phyloP scores from a whole-genome alignment of 2,797 vertebrate species.

The Tinamus major region DNA sequence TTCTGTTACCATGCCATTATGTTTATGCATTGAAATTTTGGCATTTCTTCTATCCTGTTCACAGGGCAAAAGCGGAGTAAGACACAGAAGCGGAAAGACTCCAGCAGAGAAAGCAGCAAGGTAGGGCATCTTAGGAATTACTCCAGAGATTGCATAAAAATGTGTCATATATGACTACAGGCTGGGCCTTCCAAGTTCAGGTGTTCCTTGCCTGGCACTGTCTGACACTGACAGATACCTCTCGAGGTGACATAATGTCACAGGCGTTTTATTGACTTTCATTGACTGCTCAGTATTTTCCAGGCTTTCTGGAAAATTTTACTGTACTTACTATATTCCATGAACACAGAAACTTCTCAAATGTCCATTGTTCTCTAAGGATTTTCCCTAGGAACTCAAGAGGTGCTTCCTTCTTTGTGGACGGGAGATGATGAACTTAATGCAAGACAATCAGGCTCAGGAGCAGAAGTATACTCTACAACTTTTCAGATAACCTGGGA shows the following conservation, averaged over 20 bases:
- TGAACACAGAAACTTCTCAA: slow-evolving; percentile 9
- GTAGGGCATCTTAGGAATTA: neutral
- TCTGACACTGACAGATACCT: neutral
- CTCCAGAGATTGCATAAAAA: neutral
- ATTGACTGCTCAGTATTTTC: neutral
- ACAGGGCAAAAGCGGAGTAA: neutral
- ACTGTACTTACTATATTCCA: neutral
- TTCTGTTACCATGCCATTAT: neutral
- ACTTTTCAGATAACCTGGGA: neutral
- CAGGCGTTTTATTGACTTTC: neutral
- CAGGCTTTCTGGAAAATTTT: slow-evolving; percentile 4
- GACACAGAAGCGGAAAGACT: neutral
- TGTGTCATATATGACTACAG: neutral
- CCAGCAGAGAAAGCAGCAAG: slow-evolving; percentile 1
- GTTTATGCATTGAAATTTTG: slow-evolving; percentile 16
- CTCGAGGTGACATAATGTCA: neutral
- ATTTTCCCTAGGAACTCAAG: slow-evolving; percentile 38
- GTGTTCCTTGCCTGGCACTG: neutral
- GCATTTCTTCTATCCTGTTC: neutral
- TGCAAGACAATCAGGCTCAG: neutral
- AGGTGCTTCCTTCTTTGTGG: neutral
- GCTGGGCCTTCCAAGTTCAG: neutral
- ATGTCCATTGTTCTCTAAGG: slow-evolving; percentile 31
- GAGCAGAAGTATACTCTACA: neutral
- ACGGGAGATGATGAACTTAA: slow-evolving; percentile 6